Conservation (phyloP, 2,888 invertebrate species). For the Choreutis nemorana region DNA sequence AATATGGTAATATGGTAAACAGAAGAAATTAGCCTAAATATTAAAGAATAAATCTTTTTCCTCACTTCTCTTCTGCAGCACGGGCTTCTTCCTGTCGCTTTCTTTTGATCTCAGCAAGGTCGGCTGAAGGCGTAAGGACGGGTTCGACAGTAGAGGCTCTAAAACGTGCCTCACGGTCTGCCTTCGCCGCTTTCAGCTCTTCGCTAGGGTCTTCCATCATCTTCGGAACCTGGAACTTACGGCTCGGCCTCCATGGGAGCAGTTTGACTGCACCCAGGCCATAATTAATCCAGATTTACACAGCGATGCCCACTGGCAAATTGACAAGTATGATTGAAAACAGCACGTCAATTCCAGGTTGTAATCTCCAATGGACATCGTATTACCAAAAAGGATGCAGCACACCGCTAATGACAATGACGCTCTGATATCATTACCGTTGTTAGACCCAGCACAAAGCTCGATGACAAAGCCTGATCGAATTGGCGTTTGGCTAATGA, state of each 20-base stretch:
- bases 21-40: too few species aligned
- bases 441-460: slow-evolving; percentile 38
- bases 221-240: slow-evolving; percentile 70
- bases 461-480: slow-evolving; percentile 32
- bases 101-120: slow-evolving; percentile 60
- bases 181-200: slow-evolving; percentile 70
- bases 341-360: slow-evolving; percentile 24
- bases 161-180: slow-evolving; percentile 68
- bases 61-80: slow-evolving; percentile 69
- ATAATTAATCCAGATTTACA: slow-evolving; percentile 23
- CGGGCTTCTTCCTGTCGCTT: slow-evolving; percentile 71
- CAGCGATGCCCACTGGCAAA: slow-evolving; percentile 31
- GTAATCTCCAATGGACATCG: slow-evolving; percentile 25
- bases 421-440: slow-evolving; percentile 33
- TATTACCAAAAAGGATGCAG: slow-evolving; percentile 29
- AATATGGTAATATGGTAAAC: not conserved
- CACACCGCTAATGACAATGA: slow-evolving; percentile 23
- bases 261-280: slow-evolving; percentile 66
- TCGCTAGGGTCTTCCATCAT: slow-evolving; percentile 65
- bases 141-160: slow-evolving; percentile 60
- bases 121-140: slow-evolving; percentile 52
- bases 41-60: too few species aligned
- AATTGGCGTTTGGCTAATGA: slow-evolving; percentile 22
- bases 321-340: slow-evolving; percentile 16
- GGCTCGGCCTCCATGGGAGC: slow-evolving; percentile 73